Percentiles rank a stretch among this genome's conserved stretches.
Conservation (phyloP, 1,140 invertebrate genomes). For the Trachelipus rathkii region DNA sequence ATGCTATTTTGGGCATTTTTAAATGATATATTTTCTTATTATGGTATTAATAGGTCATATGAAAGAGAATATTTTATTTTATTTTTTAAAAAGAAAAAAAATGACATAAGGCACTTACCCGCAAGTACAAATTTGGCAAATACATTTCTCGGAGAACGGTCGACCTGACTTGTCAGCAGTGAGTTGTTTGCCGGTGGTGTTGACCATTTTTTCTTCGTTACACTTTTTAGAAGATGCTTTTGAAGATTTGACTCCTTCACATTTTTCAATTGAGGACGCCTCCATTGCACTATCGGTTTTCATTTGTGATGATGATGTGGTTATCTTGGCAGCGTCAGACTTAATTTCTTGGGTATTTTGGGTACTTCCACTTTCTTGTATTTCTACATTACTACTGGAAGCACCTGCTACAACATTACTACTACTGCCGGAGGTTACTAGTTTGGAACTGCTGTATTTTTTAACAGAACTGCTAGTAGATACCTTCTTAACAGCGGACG, state of each 20-base stretch:
- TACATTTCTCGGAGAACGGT: conserved; percentile 63
- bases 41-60: too few relatives aligned
- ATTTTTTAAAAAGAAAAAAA: too few relatives aligned
- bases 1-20: too few relatives aligned
- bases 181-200: neutral
- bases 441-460: neutral
- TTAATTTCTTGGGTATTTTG: too few relatives aligned
- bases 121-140: conserved; percentile 84
- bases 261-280: too few relatives aligned
- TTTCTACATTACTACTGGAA: neutral
- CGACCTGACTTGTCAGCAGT: neutral
- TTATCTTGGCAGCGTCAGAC: too few relatives aligned
- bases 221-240: neutral
- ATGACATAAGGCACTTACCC: conserved; percentile 63
- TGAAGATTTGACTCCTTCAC: neutral
- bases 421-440: neutral
- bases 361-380: too few relatives aligned
- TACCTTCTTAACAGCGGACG: neutral
- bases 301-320: too few relatives aligned
- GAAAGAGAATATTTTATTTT: too few relatives aligned
- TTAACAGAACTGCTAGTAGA: neutral
- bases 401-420: neutral
- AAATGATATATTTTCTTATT: too few relatives aligned
- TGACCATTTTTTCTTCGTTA: neutral
- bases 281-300: too few relatives aligned